Base-by-base conservation (phyloP, 2,888 invertebrate genomes). In the Strigamia transsilvanica region DNA sequence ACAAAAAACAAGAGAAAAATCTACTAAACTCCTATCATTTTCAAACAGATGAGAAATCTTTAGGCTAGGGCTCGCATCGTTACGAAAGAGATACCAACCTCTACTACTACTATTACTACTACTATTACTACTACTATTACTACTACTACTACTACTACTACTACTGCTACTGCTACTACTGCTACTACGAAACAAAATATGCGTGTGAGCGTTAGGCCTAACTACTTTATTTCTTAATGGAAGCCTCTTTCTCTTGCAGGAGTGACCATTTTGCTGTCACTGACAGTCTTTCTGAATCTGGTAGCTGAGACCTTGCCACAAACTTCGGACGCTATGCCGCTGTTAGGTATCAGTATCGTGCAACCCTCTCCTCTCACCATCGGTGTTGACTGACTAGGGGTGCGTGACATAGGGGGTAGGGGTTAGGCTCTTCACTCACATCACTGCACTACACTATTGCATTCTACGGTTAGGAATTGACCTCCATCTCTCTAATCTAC, bases 271-370 rank as follows among this genome's bases (percentile, higher is more conserved):
- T 92, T 98, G 87, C 93, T 98, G 89, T 98, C 98, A 87, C 92
- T 98, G 90, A 98, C 98, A 90, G 98, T 98, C 90, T 98, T 98
- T 91, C 92, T 98, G 88, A 96, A 98, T 91, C 96, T 98, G 94
- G 97, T 98, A 87, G 97, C 98, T 86, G 98, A 98, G 91, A 97
- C 97, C 88, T 97, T 98, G 96, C 98, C 98, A 86, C 97, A 97
- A 87, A 98, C 98, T 84, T 97, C 97, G 77, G 90, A 90, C 85
- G 90, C 89, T 46, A 83, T 66, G 83, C 83, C 83, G 81, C 82
- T 83, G 82, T 80, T 83, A 84, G 83, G 83, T 84, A 83, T 80
- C 83, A 79, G 82, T 82, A 81, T 46, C 81, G 46, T 73, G 73
- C 32, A 73, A 73, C 27, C 73, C 32, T 27, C 73, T 73, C 73